Percentiles rank a stretch among this genome's conserved stretches.
Evolutionary conservation across 1,140 invertebrate genomes (phyloP).

Genomic region (Protaetia brevitarsis): DNA sequence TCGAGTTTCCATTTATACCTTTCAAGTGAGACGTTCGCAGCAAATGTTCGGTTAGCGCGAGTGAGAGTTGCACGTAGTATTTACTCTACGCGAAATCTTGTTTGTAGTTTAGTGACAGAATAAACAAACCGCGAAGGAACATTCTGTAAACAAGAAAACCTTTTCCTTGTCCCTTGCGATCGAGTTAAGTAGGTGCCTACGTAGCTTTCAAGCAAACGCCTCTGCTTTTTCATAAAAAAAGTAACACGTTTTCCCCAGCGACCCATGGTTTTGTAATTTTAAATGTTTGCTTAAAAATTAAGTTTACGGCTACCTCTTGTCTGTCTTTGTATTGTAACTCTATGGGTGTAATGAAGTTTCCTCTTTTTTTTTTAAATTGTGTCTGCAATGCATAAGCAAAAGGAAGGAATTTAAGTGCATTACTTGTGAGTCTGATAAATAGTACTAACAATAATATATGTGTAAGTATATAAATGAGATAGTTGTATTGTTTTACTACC

Average conservation of each 20-base stretch:
- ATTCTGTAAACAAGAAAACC: slow-evolving; percentile 6
- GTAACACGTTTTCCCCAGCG: background rate
- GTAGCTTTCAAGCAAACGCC: background rate
- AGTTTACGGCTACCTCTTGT: background rate
- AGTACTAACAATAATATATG: too few species aligned
- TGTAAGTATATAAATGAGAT: too few species aligned
- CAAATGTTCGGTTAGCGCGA: background rate
- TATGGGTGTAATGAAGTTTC: too few species aligned
- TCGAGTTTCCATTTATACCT: background rate
- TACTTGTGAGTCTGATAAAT: too few species aligned
- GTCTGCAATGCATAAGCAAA: too few species aligned
- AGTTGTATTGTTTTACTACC: too few species aligned
- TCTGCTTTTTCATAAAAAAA: background rate
- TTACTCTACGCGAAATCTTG: background rate
- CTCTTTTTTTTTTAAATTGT: too few species aligned
- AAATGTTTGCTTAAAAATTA: background rate
- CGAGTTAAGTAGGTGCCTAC: background rate
- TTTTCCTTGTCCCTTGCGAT: background rate
- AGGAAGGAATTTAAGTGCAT: too few species aligned
- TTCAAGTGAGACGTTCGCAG: background rate
- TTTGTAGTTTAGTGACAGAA: slow-evolving; percentile 4
- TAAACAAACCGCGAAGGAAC: slow-evolving; percentile 13
- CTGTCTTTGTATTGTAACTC: background rate
- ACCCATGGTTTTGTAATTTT: background rate
- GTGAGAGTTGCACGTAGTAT: slow-evolving; percentile 6